phyloP scores from a whole-genome alignment of 2,113 vertebrate species.

The Bungarus multicinctus region DNA sequence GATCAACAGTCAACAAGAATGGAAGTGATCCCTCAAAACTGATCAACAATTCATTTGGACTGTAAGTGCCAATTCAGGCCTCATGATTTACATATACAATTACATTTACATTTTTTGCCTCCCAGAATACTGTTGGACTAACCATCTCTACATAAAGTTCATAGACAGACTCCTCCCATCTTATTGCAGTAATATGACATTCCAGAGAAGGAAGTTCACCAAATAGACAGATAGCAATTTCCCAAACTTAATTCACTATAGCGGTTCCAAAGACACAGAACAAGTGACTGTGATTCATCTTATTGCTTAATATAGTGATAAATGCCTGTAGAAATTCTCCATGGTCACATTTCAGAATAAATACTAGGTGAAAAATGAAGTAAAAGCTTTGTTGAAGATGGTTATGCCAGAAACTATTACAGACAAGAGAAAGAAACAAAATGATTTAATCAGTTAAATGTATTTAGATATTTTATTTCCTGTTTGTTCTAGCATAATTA shows the following conservation, averaged over 20 bases:
- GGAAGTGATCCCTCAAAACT: background rate
- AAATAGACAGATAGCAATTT: background rate
- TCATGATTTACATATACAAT: background rate
- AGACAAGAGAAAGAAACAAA: conserved; percentile 58
- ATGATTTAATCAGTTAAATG: conserved; percentile 70
- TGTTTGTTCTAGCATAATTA: conserved; percentile 71
- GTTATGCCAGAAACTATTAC: conserved; percentile 36
- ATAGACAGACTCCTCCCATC: background rate
- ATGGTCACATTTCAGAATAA: conserved; percentile 36
- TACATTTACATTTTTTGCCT: background rate
- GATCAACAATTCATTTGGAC: background rate
- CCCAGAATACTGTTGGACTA: background rate
- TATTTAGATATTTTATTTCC: conserved; percentile 66
- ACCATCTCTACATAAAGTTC: background rate
- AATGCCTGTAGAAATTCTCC: background rate
- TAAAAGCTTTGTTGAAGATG: conserved; percentile 38
- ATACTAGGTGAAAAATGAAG: conserved; percentile 29
- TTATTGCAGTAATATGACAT: background rate
- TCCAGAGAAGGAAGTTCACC: background rate
- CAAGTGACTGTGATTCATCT: background rate
- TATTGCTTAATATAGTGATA: background rate
- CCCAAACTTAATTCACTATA: background rate
- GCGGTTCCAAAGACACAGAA: background rate
- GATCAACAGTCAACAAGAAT: background rate
- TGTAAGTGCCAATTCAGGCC: background rate